Evolutionary conservation across 2,888 invertebrate genomes (phyloP), one percentile per base, ranked within the genome.

Genomic region (Drosophila buzzatii): DNA sequence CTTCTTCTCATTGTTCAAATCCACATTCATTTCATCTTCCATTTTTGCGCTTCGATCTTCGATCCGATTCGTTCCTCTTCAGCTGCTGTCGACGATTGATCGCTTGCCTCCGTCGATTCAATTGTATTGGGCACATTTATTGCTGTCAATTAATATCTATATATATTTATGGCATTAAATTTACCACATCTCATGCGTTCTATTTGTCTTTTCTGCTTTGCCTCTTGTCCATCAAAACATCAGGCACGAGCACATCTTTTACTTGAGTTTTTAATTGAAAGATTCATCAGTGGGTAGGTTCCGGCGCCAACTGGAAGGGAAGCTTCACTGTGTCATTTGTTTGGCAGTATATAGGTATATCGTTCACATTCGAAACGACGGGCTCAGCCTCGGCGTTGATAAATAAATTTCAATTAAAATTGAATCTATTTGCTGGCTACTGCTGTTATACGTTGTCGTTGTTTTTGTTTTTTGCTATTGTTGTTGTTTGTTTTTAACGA

Each of bases 1-100:
- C 92, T 95, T 95, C 90, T 95, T 95, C 91, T 96, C 96, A 89
- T 92, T 92, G 65, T 91, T 96, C 18, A 77, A 52, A n/a, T 81
- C 81, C 42, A 69, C 57, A 63, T 70, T 77, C 12, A 56, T 42
- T 45, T 86, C 75, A 53, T 67, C 78, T 55, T 83, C 87, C 89
- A 84, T 89, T 53, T 53, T n/a, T 49, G 42, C 31, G 64, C 27
- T 62, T n/a, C 44, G 33, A 44, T 18, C 53, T 8, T 14, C 33
- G 33, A 14, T 35, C 51, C 14, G 51, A 33, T 51, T 7, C 42
- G 70, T 58, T 64, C 70, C 47, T 47, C 58, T 51, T 44, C 68
- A 78, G 79, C 57, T 78, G 56, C 63, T 53, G 64, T 20, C 55
- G 27, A 47, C 70, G 58, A 72, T 82, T 80, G 81, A 73, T 73